These are phyloP conservation scores for Steinernema carpocapsae DNA, from an alignment of 2,888 invertebrate species.

Conservation along the genomic window DNA sequence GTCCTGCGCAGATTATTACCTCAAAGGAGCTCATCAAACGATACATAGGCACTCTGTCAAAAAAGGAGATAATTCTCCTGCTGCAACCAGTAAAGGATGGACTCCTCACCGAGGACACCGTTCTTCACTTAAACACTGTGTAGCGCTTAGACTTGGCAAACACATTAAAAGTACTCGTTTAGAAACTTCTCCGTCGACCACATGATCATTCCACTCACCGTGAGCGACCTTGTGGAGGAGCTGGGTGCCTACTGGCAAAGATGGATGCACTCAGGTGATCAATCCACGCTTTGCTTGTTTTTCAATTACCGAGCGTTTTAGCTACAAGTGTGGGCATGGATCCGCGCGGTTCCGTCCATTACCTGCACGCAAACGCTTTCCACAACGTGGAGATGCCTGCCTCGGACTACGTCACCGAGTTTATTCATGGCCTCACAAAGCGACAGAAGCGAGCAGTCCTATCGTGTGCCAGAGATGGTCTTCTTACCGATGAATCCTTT, in stretches of 20 bases:
- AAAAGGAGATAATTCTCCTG: constrained; percentile 48
- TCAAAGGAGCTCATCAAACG: constrained; percentile 32
- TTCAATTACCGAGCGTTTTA: constrained; percentile 12
- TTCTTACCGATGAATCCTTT: constrained; percentile 59
- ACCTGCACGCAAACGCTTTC: constrained; percentile 32
- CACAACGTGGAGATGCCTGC: constrained; percentile 43
- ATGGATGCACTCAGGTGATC: constrained; percentile 56
- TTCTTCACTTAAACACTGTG: constrained; percentile 58
- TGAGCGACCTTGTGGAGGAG: constrained; percentile 52
- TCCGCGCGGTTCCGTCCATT: constrained; percentile 30
- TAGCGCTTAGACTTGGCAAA: constrained; percentile 29
- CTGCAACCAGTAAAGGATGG: constrained; percentile 56
- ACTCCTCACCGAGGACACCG: constrained; percentile 55
- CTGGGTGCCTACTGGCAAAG: constrained; percentile 54
- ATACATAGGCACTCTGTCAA: constrained; percentile 51
- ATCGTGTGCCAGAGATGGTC: constrained; percentile 53
- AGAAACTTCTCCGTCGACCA: constrained; percentile 62
- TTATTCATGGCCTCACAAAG: constrained; percentile 53
- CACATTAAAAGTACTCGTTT: background rate
- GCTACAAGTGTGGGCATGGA: constrained; percentile 5
- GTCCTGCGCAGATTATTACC: background rate
- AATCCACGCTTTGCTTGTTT: background rate
- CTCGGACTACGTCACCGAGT: constrained; percentile 52
- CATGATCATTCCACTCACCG: constrained; percentile 54
- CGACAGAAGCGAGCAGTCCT: constrained; percentile 54